Evolutionary conservation across 2,888 invertebrate species (phyloP).

Genomic region (Tinea pellionella): DNA sequence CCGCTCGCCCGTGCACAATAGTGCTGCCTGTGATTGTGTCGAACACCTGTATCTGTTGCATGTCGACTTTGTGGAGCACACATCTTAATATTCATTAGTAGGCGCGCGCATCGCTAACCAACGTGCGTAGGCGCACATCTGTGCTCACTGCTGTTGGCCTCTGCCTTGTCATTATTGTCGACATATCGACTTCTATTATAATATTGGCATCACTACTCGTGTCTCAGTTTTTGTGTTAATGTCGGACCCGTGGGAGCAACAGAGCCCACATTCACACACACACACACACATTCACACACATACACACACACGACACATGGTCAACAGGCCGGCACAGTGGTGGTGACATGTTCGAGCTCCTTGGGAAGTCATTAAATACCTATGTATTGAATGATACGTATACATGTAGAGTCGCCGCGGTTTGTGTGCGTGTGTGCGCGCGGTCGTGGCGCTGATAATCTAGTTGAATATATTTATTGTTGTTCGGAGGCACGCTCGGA

Average conservation of each 20-base stretch:
- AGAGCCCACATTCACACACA: neutral
- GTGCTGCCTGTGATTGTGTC: neutral
- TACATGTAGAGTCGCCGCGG: neutral
- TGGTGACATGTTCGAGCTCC: too few species aligned
- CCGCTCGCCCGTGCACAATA: neutral
- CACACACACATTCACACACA: too few species aligned
- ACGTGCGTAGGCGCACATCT: too few species aligned
- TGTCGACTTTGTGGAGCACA: too few species aligned
- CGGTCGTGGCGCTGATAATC: constrained; percentile 6
- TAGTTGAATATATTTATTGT: constrained; percentile 5
- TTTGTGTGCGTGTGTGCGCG: neutral
- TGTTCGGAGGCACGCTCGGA: neutral
- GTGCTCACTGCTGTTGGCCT: too few species aligned
- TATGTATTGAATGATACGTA: too few species aligned
- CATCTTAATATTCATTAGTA: too few species aligned
- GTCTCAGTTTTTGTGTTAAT: neutral
- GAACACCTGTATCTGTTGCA: too few species aligned
- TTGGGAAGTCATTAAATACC: too few species aligned
- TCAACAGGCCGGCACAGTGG: neutral
- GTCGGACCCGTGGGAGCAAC: neutral
- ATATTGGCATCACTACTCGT: neutral
- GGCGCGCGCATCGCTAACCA: too few species aligned
- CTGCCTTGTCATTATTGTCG: too few species aligned
- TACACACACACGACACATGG: neutral
- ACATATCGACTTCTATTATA: too few species aligned